These are phyloP conservation scores for Amphibalanus amphitrite DNA, from an alignment of 1,140 invertebrate species.

Conservation along the genomic window DNA sequence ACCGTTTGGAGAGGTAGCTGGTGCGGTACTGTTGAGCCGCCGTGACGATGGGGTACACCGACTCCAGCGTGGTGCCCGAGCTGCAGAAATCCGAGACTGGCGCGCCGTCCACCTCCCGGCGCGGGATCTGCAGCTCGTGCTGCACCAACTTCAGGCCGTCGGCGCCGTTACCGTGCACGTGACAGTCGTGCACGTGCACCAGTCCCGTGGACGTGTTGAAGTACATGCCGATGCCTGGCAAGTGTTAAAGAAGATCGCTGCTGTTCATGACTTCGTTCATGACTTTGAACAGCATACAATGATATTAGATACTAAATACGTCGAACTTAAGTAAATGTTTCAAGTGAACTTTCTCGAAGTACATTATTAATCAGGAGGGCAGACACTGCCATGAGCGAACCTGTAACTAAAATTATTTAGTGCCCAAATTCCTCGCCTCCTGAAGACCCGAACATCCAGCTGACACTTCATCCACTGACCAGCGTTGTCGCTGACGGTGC, in stretches of 20 bases:
- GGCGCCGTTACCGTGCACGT: conserved; percentile 55
- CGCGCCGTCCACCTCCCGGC: conserved; percentile 44
- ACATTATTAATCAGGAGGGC: no score
- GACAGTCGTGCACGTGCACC: conserved; percentile 47
- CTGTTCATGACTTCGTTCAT: no score
- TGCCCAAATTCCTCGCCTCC: no score
- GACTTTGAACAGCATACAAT: no score
- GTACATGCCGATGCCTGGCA: conserved; percentile 63
- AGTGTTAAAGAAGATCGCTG: no score
- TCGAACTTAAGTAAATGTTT: no score
- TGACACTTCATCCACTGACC: conserved; percentile 34
- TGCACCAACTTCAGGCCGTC: conserved; percentile 76
- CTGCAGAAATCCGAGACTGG: conserved; percentile 59
- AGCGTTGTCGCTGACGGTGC: conserved; percentile 61
- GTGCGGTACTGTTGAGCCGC: conserved; percentile 19
- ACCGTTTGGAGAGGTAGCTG: conserved; percentile 39
- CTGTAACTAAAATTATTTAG: no score
- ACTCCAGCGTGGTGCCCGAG: conserved; percentile 54
- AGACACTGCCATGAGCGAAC: no score
- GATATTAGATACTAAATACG: no score
- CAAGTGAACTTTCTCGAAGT: no score
- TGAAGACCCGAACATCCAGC: no score
- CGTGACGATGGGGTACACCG: conserved; percentile 47
- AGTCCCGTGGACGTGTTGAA: conserved; percentile 72
- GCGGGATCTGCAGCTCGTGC: conserved; percentile 45